These are phyloP conservation scores for Aspidiotus rigidus DNA, from an alignment of 2,888 invertebrate species.

Conservation along the genomic window DNA sequence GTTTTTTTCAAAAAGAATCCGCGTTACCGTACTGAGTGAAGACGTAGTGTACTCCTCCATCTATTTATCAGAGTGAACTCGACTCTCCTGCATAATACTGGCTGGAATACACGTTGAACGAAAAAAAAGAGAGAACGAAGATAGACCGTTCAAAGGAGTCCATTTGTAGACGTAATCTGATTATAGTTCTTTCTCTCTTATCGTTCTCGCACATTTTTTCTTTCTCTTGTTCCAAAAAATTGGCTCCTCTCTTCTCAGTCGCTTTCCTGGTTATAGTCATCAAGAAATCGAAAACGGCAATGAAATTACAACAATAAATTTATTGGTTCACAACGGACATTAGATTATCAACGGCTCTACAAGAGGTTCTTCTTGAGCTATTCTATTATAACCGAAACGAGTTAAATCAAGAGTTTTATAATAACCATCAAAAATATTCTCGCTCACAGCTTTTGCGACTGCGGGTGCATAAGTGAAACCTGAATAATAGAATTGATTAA, in stretches of 20 bases:
- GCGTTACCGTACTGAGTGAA: too few species aligned
- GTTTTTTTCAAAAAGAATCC: too few species aligned
- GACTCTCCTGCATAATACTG: too few species aligned
- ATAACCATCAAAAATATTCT: slow-evolving; percentile 67
- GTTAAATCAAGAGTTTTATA: slow-evolving; percentile 70
- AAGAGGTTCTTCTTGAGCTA: slow-evolving; percentile 51
- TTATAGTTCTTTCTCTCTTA: too few species aligned
- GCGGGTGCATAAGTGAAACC: slow-evolving; percentile 91
- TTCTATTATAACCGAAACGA: slow-evolving; percentile 68
- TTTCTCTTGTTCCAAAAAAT: too few species aligned
- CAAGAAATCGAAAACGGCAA: not conserved
- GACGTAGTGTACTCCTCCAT: too few species aligned
- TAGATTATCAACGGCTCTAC: not conserved
- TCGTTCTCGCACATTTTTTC: too few species aligned
- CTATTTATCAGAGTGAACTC: too few species aligned
- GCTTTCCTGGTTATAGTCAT: not conserved
- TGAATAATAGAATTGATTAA: slow-evolving; percentile 39
- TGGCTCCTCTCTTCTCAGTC: not conserved
- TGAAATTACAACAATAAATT: not conserved
- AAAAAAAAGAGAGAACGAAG: too few species aligned
- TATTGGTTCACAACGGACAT: not conserved
- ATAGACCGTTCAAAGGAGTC: too few species aligned
- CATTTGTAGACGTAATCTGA: too few species aligned
- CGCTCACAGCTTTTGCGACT: slow-evolving; percentile 77
- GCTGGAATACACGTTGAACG: too few species aligned